Conservation (phyloP, 1,140 invertebrate species). For the Papilio polyxenes region DNA sequence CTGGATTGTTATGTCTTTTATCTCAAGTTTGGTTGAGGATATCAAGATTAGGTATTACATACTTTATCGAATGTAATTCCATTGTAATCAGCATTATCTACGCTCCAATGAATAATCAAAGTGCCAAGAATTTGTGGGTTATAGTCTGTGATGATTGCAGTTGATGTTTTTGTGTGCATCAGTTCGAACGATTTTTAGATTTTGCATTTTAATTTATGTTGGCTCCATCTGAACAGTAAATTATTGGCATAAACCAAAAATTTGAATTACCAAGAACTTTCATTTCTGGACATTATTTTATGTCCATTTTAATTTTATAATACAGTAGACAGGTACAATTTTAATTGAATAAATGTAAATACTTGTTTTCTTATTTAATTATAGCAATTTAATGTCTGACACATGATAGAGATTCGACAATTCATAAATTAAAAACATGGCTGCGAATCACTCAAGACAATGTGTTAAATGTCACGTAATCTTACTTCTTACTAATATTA, state of each 20-base stretch:
- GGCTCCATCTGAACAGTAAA: neutral
- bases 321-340: too few relatives aligned
- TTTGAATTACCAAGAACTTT: too few relatives aligned
- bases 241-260: neutral
- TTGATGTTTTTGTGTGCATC: neutral
- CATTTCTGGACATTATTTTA: too few relatives aligned
- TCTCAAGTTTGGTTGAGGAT: neutral
- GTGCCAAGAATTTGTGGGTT: neutral
- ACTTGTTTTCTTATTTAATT: too few relatives aligned
- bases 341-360: too few relatives aligned
- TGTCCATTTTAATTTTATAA: too few relatives aligned
- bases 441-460: too few relatives aligned
- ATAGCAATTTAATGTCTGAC: too few relatives aligned
- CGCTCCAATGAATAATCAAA: neutral
- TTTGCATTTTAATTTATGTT: neutral
- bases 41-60: conserved; percentile 13
- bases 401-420: too few relatives aligned
- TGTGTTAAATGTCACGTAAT: too few relatives aligned
- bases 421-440: too few relatives aligned
- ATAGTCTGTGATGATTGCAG: neutral
- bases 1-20: neutral
- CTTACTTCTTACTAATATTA: too few relatives aligned
- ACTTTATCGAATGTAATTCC: conserved; percentile 9
- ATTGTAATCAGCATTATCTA: conserved; percentile 7
- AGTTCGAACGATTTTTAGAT: neutral